A percentile compares a stretch with the other conserved stretches of the same genome.
phyloP scores from a whole-genome alignment of 2,797 vertebrate species.

The Schizopygopsis pylzovi region DNA sequence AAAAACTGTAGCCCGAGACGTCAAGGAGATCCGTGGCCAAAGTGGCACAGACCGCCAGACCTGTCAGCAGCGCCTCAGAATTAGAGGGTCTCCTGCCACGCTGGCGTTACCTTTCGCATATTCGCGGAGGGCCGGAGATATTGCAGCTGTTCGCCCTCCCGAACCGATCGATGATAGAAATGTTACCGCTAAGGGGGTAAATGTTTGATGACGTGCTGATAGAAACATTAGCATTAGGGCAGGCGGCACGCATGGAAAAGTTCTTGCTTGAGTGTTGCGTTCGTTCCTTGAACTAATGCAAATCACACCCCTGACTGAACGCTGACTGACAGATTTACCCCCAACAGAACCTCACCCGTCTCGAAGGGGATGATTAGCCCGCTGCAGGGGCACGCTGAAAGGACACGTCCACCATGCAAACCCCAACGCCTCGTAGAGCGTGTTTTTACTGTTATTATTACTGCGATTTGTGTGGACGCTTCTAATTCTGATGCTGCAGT shows the following conservation, averaged over 20 bases:
- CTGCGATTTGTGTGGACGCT: neutral
- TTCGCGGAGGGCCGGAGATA: conserved; percentile 68
- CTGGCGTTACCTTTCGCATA: conserved; percentile 75
- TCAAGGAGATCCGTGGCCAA: conserved; percentile 71
- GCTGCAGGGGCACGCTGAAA: conserved; percentile 55
- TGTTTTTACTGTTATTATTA: conserved; percentile 31
- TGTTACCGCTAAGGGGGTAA: conserved; percentile 76
- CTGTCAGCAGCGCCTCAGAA: conserved; percentile 80
- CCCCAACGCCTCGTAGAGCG: neutral
- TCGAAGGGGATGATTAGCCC: conserved; percentile 57
- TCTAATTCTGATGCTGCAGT: conserved; percentile 1
- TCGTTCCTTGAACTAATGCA: conserved; percentile 50
- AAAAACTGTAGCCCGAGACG: conserved; percentile 84
- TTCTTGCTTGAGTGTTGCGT: conserved; percentile 28
- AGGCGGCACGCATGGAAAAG: conserved; percentile 18
- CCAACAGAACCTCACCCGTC: conserved; percentile 60
- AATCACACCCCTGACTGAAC: conserved; percentile 58
- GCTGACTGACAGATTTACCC: conserved; percentile 65
- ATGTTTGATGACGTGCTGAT: conserved; percentile 71
- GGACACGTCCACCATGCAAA: conserved; percentile 44
- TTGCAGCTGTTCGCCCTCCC: conserved; percentile 71
- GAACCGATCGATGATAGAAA: conserved; percentile 77
- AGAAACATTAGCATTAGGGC: conserved; percentile 46
- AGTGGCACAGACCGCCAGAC: conserved; percentile 77
- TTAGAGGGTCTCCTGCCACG: conserved; percentile 78